Evolutionary conservation across 2,113 vertebrate species (phyloP).

Genomic region (Genyomyrus donnyi): DNA sequence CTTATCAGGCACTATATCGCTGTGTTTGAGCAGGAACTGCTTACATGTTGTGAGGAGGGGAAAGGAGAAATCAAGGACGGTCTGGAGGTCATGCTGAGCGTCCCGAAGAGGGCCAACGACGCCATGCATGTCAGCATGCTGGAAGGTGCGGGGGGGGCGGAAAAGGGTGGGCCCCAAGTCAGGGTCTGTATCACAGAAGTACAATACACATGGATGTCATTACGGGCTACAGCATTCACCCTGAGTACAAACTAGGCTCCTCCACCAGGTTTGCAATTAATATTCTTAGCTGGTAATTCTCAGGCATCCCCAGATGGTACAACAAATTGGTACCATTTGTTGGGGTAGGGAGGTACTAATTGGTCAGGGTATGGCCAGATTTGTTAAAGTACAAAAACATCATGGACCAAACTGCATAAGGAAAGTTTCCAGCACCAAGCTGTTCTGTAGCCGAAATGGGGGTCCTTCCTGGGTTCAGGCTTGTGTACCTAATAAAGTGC

Average conservation of each 20-base stretch:
- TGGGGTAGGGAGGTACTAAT: not conserved
- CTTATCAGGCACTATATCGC: not conserved
- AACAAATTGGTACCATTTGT: not conserved
- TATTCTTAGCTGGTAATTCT: not conserved
- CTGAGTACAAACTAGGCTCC: not conserved
- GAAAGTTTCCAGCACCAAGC: not conserved
- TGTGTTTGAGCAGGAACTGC: constrained; percentile 71
- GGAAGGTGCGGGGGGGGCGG: constrained; percentile 68
- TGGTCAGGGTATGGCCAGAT: not conserved
- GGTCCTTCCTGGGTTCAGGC: not conserved
- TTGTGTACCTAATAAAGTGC: not conserved
- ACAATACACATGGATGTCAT: not conserved
- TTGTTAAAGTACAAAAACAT: not conserved
- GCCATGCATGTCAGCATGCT: constrained; percentile 98
- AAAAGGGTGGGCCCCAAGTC: not conserved
- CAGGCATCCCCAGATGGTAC: not conserved
- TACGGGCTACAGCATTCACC: not conserved
- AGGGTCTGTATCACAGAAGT: not conserved
- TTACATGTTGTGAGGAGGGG: constrained; percentile 96
- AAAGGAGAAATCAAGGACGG: constrained; percentile 97
- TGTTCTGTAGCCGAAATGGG: not conserved
- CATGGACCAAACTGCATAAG: not conserved
- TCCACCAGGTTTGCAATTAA: not conserved
- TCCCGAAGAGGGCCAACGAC: constrained; percentile 94
- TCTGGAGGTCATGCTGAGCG: constrained; percentile 93